A percentile compares a stretch with the other conserved stretches of the same genome.
Evolutionary conservation across 2,797 vertebrate species (phyloP).

Genomic region (Phoebastria nigripes): DNA sequence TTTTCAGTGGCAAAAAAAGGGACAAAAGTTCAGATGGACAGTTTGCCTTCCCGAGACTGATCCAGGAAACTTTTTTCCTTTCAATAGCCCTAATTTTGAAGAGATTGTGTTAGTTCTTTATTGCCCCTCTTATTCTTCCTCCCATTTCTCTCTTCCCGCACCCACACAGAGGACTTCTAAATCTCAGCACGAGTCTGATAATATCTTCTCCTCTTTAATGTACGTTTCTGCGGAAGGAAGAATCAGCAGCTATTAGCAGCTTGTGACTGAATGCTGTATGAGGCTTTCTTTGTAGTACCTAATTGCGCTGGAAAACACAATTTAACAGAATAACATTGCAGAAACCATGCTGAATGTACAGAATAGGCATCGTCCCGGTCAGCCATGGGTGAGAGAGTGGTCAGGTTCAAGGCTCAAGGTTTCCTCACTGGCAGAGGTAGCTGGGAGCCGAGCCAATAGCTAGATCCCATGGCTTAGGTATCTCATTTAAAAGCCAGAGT

Average conservation of each 20-base stretch:
- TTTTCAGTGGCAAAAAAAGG: not conserved
- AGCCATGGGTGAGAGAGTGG: fast-evolving
- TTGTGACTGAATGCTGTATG: not conserved
- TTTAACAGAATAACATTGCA: not conserved
- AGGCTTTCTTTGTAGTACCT: not conserved
- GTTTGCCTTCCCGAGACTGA: not conserved
- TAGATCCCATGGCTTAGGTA: not conserved
- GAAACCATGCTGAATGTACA: not conserved
- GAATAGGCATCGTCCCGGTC: not conserved
- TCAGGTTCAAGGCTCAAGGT: not conserved
- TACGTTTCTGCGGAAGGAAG: not conserved
- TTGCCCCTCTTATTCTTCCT: not conserved
- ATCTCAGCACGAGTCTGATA: not conserved
- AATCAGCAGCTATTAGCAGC: not conserved
- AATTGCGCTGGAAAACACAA: not conserved
- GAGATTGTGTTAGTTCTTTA: not conserved
- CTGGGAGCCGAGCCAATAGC: not conserved
- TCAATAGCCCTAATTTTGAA: not conserved
- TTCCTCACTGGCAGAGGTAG: not conserved
- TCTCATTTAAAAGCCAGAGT: not conserved
- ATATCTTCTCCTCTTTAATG: conserved; percentile 31
- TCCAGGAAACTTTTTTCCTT: not conserved
- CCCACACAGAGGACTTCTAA: not conserved
- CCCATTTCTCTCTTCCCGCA: not conserved
- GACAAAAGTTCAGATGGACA: not conserved